phyloP scores from a whole-genome alignment of 1,140 invertebrate genomes.

The Doryteuthis pealeii region DNA sequence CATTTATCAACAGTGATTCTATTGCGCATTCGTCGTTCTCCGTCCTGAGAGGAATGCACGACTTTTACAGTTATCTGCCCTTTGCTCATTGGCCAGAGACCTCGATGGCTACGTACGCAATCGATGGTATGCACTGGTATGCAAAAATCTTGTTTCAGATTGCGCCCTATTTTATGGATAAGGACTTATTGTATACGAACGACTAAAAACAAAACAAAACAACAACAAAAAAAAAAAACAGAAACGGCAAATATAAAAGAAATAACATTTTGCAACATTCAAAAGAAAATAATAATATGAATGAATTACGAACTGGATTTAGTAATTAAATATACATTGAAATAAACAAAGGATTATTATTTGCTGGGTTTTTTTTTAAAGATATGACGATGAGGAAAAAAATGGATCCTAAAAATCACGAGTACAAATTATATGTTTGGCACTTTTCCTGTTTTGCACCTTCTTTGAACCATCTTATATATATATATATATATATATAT shows the following conservation, averaged over 20 bases:
- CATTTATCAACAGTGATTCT: conserved; percentile 79
- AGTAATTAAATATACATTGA: not conserved
- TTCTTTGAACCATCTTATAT: not conserved
- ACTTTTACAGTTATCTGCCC: conserved; percentile 29
- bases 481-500: not conserved
- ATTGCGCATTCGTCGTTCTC: conserved; percentile 82
- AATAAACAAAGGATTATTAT: not conserved
- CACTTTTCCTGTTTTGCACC: not conserved
- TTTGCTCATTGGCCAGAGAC: conserved; percentile 32
- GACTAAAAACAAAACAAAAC: conserved; percentile 4
- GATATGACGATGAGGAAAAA: not conserved
- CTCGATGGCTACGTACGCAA: conserved; percentile 10
- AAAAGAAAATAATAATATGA: not conserved
- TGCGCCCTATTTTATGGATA: conserved; percentile 57
- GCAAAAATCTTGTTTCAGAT: conserved; percentile 75
- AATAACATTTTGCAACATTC: not conserved
- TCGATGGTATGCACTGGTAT: conserved; percentile 81
- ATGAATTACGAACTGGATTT: not conserved
- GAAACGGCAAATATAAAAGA: conserved; percentile 5
- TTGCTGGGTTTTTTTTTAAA: not conserved
- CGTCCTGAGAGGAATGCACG: conserved; percentile 70
- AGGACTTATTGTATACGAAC: conserved; percentile 30
- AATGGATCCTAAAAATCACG: not conserved
- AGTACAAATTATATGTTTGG: not conserved
- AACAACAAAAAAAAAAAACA: conserved; percentile 1